A percentile compares a stretch with the other conserved stretches of the same genome.
Evolutionary conservation across 2,797 vertebrate species (phyloP).

Genomic region (Esox lucius): DNA sequence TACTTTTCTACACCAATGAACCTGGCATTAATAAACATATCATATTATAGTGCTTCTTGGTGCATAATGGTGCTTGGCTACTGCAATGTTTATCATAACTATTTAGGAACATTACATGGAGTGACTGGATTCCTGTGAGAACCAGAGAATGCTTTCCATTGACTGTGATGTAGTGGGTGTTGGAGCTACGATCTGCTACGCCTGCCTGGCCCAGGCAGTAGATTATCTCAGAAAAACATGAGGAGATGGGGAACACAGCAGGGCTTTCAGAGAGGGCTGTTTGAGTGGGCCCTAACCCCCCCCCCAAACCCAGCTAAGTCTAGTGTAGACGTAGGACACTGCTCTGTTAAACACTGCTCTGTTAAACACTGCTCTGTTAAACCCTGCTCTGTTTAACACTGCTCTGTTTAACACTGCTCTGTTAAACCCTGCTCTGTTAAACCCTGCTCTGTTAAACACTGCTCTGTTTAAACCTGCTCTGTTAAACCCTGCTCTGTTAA

Average conservation of each 20-base stretch:
- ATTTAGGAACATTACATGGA: slow-evolving; percentile 59
- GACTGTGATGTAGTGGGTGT: slow-evolving; percentile 75
- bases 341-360: slow-evolving; percentile 51
- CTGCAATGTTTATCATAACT: slow-evolving; percentile 66
- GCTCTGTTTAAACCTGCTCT: slow-evolving; percentile 53
- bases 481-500: slow-evolving; percentile 44
- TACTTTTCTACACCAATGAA: not conserved
- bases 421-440: slow-evolving; percentile 59
- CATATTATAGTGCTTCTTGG: too few relatives aligned
- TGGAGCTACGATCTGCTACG: slow-evolving; percentile 57
- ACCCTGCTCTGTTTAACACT: slow-evolving; percentile 53
- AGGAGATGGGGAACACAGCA: slow-evolving; percentile 77
- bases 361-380: slow-evolving; percentile 38
- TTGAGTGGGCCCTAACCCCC: slow-evolving; percentile 69
- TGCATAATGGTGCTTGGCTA: slow-evolving; percentile 35
- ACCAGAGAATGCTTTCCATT: slow-evolving; percentile 76
- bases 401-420: slow-evolving; percentile 33
- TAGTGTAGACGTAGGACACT: slow-evolving; percentile 38
- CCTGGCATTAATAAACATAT: slow-evolving; percentile 11
- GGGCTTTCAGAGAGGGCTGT: slow-evolving; percentile 72
- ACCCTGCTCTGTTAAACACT: slow-evolving; percentile 34
- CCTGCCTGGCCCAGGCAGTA: slow-evolving; percentile 75
- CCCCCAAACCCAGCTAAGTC: too few relatives aligned
- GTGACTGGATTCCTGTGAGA: slow-evolving; percentile 66
- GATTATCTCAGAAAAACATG: slow-evolving; percentile 83